These are phyloP conservation scores for Ibycter americanus DNA, from an alignment of 2,797 vertebrate genomes.

Conservation along the genomic window DNA sequence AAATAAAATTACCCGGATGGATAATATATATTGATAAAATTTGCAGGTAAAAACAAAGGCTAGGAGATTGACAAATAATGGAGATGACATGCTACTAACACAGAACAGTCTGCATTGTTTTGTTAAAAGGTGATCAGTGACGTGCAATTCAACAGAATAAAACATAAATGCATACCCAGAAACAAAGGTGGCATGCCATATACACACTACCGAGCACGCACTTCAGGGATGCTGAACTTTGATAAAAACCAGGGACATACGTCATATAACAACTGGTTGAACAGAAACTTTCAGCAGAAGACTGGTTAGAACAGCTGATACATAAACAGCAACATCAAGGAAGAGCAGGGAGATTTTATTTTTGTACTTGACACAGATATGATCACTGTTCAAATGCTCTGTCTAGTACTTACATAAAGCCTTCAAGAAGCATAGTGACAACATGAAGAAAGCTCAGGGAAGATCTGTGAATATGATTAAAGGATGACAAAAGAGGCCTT, in stretches of 20 bases:
- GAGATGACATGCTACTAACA: neutral
- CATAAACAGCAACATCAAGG: neutral
- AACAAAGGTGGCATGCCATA: neutral
- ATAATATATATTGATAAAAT: neutral
- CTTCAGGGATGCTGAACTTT: neutral
- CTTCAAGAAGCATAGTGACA: slow-evolving; percentile 1
- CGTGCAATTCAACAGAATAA: neutral
- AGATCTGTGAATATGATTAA: slow-evolving; percentile 18
- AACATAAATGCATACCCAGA: neutral
- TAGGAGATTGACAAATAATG: neutral
- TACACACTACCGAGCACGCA: neutral
- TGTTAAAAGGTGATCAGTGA: neutral
- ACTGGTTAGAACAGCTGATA: neutral
- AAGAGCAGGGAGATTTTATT: neutral
- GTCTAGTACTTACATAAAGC: neutral
- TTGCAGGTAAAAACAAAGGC: neutral
- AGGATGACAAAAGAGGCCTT: slow-evolving; percentile 36
- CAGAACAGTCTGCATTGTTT: neutral
- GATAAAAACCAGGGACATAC: neutral
- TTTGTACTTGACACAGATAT: neutral
- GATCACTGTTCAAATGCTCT: neutral
- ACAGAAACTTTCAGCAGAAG: neutral
- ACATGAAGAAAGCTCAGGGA: neutral
- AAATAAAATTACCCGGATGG: neutral
- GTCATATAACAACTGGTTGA: neutral